Evolutionary conservation across 2,797 vertebrate genomes (phyloP), one percentile per base, ranked within the genome.

Genomic region (Loris lydekkerianus): DNA sequence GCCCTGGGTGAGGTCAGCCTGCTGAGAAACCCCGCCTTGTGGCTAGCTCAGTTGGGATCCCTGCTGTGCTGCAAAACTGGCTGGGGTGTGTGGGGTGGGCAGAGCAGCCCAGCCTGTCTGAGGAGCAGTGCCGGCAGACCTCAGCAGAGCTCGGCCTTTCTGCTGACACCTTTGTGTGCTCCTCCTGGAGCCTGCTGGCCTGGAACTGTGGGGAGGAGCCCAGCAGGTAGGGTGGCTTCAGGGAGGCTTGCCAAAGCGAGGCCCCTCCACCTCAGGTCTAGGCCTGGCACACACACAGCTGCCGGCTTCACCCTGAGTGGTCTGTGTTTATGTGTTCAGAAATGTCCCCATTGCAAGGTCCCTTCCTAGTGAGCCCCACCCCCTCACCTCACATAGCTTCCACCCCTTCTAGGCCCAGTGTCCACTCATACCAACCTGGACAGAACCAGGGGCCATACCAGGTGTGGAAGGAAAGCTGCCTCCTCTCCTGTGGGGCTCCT

Each of bases 81-180:
- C 75, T 77, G 31, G 75, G 72, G 46, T 3, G 29, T 3, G 10
- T 10, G 10, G 29, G 75, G 75, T n/a, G 5, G 29, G 75, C 43
- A 10, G 13, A 5, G 73, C 43, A 10, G 73, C 23, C 4, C 13
- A 2, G 11, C 37, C 23, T 43, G 37, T 46, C 73, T 76, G 73
- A 31, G 43, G 43, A 49, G 18, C 29, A 31, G 65, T 14, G 15
- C n/a, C 5, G 8, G 65, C 65, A 67, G 63, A 31, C 65, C 65
- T 31, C 31, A 49, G 46, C 2, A 1, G 46, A 49, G 46, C 11
- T 2, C 2, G 3, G 46, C 46, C 11, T 2, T 14, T 13, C 11
- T 49, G 46, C 46, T 49, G 46, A 49, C 46, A 13, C 46, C 46
- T 49, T 11, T 49, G 46, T 49, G 11, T 67, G 65, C 65, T 67